Evolutionary conservation across 1,140 invertebrate genomes (phyloP), one percentile per base, ranked within the genome.

Genomic region (Cepaea nemoralis): DNA sequence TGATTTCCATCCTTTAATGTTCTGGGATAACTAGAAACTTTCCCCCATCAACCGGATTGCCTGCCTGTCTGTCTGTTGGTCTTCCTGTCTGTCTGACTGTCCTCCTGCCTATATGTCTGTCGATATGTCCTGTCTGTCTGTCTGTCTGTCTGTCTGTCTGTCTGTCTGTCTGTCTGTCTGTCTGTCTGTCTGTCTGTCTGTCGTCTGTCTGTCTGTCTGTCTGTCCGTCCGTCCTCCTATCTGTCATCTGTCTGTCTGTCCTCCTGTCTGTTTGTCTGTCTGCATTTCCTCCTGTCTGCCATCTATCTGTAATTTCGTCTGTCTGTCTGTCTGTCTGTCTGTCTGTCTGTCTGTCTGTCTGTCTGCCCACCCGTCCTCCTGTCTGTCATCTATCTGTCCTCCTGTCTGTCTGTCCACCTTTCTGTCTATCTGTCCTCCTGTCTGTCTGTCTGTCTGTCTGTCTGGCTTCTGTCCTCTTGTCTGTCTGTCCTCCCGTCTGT

Each of bases 161-260:
- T 69, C 67, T 69, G 6, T 69, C 67, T 69, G 10, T 69, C 8
- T 69, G 37, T 22, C 48, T 71, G 45, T 71, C 35, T 80, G 42
- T 80, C 27, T 45, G 27, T 66, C 31, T 79, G 22, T 48, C 45
- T 63, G 59, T 5, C 24, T 31, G 1, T 59, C 2, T 77, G n/a
- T 77, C 59, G 67, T 69, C 31, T 2, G 67, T 14, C 2, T 35
- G 14, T 69, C 6, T 66, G 2, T 69, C 39, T 66, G n/a, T n/a
- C n/a, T n/a, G n/a, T n/a, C n/a, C n/a, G n/a, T n/a, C n/a, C n/a
- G n/a, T 27, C 55, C n/a, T n/a, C 59, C 16, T 8, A 24, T 22
- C 55, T 39, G 1, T 22, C 10, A 24, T 67, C n/a, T 39, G 19
- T 45, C n/a, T 39, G 8, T 37, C 12, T 67, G n/a, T 31, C 19